Conservation (phyloP, 2,797 vertebrate genomes). For the Aplochiton taeniatus region DNA sequence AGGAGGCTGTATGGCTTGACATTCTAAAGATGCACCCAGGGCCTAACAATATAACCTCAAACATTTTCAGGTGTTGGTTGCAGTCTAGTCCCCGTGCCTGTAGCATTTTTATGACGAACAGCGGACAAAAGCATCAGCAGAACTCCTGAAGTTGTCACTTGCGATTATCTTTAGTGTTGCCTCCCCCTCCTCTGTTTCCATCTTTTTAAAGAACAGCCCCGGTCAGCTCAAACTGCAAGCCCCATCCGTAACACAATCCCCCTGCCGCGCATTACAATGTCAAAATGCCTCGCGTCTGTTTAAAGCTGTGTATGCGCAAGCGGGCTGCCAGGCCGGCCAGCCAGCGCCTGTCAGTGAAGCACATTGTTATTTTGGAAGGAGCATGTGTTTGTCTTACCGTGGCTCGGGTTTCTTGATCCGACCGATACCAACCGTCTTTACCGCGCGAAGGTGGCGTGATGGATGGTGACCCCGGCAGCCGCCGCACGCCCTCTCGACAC, state of each 20-base stretch:
- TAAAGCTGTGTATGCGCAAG: slow-evolving; percentile 47
- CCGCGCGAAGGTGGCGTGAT: slow-evolving; percentile 45
- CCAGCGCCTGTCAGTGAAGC: slow-evolving; percentile 61
- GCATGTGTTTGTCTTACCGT: slow-evolving; percentile 82
- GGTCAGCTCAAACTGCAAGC: slow-evolving; percentile 41
- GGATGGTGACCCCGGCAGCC: slow-evolving; percentile 65
- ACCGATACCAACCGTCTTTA: slow-evolving; percentile 43
- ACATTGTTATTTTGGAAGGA: slow-evolving; percentile 85
- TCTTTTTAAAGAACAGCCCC: slow-evolving; percentile 33
- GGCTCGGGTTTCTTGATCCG: slow-evolving; percentile 75
- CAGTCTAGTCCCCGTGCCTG: slow-evolving; percentile 31
- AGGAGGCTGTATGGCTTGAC: slow-evolving; percentile 16
- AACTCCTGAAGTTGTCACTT: slow-evolving; percentile 46
- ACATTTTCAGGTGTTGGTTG: slow-evolving; percentile 40
- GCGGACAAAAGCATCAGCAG: slow-evolving; percentile 20
- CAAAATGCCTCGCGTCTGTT: slow-evolving; percentile 51
- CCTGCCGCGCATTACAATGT: slow-evolving; percentile 58
- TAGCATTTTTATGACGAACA: slow-evolving; percentile 32
- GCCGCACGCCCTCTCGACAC: slow-evolving; percentile 38
- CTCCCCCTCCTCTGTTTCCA: slow-evolving; percentile 27
- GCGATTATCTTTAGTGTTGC: slow-evolving; percentile 55
- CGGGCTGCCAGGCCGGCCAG: slow-evolving; percentile 55
- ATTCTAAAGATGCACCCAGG: slow-evolving; percentile 44
- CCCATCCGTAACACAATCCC: slow-evolving; percentile 66
- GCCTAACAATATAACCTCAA: slow-evolving; percentile 19